Conservation (phyloP, 2,113 vertebrate species). For the Mormoops blainvillei region DNA sequence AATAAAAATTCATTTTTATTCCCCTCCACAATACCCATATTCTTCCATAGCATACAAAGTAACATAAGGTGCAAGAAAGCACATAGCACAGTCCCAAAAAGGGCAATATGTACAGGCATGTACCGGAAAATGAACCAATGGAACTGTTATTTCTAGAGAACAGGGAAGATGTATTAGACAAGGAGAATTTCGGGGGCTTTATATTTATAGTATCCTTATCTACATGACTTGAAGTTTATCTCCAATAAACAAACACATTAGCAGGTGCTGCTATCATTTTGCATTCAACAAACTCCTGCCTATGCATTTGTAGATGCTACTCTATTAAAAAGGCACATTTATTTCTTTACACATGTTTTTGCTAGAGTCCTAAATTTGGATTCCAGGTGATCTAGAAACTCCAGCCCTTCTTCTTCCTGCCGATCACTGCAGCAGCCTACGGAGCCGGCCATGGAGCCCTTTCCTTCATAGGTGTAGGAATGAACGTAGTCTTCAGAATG, state of each 20-base stretch:
- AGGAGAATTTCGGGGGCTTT: not conserved
- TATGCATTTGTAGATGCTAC: not conserved
- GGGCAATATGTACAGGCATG: not conserved
- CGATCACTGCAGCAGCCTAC: conserved; percentile 91
- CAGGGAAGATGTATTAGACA: not conserved
- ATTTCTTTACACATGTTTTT: conserved; percentile 83
- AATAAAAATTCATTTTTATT: conserved; percentile 17
- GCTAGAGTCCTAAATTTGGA: conserved; percentile 93
- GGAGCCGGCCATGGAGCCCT: conserved; percentile 88
- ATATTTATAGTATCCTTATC: not conserved
- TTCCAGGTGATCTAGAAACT: conserved; percentile 91
- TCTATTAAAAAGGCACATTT: conserved; percentile 36
- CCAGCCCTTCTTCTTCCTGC: conserved; percentile 83
- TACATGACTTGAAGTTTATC: not conserved
- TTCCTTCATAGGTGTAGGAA: conserved; percentile 89
- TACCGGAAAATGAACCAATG: not conserved
- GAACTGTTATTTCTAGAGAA: not conserved
- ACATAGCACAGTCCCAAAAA: not conserved
- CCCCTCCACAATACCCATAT: not conserved
- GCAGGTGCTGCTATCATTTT: not conserved
- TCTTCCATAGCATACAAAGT: not conserved
- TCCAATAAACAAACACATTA: not conserved
- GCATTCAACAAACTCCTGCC: not conserved
- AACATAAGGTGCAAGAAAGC: not conserved
- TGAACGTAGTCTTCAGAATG: conserved; percentile 87